Base-by-base conservation (phyloP, 2,888 invertebrate species). In the Notocelia uddmanniana region DNA sequence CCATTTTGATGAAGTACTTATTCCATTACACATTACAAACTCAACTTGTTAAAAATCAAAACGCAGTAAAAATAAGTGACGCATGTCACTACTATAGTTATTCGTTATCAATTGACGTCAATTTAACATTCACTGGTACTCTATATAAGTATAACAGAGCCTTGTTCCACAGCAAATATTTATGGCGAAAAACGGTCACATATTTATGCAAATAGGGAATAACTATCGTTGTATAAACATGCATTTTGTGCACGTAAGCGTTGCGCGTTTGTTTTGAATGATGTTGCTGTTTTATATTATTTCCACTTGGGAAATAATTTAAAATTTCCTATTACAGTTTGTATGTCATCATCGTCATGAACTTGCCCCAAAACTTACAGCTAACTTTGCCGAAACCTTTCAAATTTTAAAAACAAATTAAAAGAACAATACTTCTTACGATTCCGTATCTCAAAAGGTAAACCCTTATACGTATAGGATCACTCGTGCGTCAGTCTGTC, bases 81-180 rank as follows among this genome's bases (percentile, higher is more conserved):
- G 64, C 41, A 58, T 52, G 58, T 45, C 50, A 5, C 50, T 63
- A 23, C 6, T 6, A 57, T 57, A 48, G 31, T 50, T 11, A 58
- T 66, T 69, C 55, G 41, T 70, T 70, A 70, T 66, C 70, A n/a
- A 50, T 70, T 70, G 70, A 70, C 64, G 70, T 70, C 70, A 70
- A 19, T 57, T 45, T 34, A 41, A n/a, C 37, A n/a, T 45, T 31
- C 45, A 68, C 18, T 31, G 48, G 48, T 10, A 19, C 31, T 18
- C 48, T 26, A 31, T 41, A 62, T 54, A 60, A 19, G 19, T 41
- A 62, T 54, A 60, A 19, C 23, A 18, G 48, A 19, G 19, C 21
- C 58, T 19, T 70, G 37, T 63, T 50, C 48, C 9, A 26, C 31
- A 15, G 63, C 64, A 37, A 58, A 70, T 59, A 60, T 60, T 45